phyloP scores from a whole-genome alignment of 2,113 vertebrate species.

The Melierax canorus region DNA sequence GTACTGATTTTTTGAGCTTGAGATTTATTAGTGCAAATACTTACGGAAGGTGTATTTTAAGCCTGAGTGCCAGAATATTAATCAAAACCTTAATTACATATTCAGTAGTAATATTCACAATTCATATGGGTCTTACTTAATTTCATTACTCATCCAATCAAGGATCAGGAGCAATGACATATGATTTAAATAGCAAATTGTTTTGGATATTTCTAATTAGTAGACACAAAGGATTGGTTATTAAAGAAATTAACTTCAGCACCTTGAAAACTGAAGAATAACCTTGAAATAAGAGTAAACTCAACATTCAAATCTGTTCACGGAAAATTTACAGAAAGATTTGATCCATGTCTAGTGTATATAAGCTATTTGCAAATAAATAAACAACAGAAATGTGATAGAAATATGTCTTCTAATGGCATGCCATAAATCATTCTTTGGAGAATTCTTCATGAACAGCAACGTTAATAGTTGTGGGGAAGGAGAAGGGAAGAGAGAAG shows the following conservation, averaged over 20 bases:
- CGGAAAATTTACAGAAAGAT: neutral
- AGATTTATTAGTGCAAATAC: constrained; percentile 52
- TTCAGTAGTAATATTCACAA: constrained; percentile 41
- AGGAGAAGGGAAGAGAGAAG: neutral
- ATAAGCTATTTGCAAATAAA: neutral
- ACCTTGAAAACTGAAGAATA: constrained; percentile 21
- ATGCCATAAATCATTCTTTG: neutral
- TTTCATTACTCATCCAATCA: constrained; percentile 52
- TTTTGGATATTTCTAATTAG: constrained; percentile 45
- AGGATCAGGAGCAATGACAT: constrained; percentile 40
- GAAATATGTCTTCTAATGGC: neutral
- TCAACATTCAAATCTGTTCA: neutral
- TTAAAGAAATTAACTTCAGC: constrained; percentile 3
- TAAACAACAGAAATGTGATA: neutral
- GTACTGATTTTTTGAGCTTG: constrained; percentile 3
- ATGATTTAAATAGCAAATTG: constrained; percentile 50
- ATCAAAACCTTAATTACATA: constrained; percentile 51
- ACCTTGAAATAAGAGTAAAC: constrained; percentile 40
- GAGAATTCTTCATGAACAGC: neutral
- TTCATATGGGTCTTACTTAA: constrained; percentile 47
- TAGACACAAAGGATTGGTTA: constrained; percentile 23
- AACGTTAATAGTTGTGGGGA: neutral
- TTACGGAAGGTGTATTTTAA: constrained; percentile 48
- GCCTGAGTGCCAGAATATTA: constrained; percentile 38
- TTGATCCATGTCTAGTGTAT: neutral